phyloP scores from a whole-genome alignment of 1,140 invertebrate genomes.

The Euwallacea similis region DNA sequence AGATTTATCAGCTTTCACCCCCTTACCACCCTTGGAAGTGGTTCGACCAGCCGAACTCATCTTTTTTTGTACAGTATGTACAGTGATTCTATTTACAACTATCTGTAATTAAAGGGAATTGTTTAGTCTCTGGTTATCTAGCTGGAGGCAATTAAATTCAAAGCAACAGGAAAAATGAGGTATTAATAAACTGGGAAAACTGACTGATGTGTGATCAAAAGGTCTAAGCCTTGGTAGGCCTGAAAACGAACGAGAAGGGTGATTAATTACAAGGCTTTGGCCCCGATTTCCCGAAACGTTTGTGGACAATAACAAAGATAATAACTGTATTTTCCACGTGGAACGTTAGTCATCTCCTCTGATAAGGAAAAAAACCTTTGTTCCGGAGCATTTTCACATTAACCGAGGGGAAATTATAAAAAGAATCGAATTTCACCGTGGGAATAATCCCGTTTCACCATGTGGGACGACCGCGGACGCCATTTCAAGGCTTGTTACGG shows the following conservation, averaged over 20 bases:
- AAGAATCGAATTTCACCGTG: constrained; percentile 23
- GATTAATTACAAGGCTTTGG: neutral
- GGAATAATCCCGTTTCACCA: constrained; percentile 43
- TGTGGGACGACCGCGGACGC: constrained; percentile 54
- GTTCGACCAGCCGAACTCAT: constrained; percentile 55
- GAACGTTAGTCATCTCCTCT: neutral
- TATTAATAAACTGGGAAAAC: too few relatives aligned
- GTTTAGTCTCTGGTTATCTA: too few relatives aligned
- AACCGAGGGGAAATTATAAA: constrained; percentile 11
- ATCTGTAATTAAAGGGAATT: constrained; percentile 47
- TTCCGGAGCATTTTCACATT: neutral
- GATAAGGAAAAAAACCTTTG: constrained; percentile 15
- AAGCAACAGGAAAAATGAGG: too few relatives aligned
- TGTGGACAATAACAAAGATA: neutral
- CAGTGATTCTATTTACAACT: constrained; percentile 55
- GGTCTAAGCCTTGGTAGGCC: neutral
- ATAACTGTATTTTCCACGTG: neutral
- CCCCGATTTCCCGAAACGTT: too few relatives aligned
- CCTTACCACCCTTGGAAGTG: constrained; percentile 55
- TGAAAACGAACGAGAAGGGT: neutral
- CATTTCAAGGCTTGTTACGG: constrained; percentile 49
- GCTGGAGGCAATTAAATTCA: too few relatives aligned
- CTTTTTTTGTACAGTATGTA: constrained; percentile 55
- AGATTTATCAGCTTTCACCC: constrained; percentile 52
- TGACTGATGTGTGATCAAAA: neutral